Evolutionary conservation across 2,888 invertebrate genomes (phyloP).

Genomic region (Agrotis segetum): DNA sequence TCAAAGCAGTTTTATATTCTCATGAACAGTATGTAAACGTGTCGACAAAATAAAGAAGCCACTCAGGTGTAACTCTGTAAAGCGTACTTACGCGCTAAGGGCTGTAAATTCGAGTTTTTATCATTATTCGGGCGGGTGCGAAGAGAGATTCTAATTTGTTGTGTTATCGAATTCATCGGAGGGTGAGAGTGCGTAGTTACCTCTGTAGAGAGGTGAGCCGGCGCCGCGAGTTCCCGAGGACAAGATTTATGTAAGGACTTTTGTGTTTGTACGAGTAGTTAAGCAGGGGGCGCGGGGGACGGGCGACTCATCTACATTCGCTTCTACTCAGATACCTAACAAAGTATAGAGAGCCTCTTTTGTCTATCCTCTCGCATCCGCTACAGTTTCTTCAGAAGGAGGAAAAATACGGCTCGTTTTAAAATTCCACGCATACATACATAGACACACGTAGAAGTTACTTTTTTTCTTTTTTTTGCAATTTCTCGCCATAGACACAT

Average conservation of each 20-base stretch:
- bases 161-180: slow-evolving; percentile 84
- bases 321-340: slow-evolving; percentile 86
- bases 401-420: slow-evolving; percentile 85
- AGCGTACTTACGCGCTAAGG: slow-evolving; percentile 75
- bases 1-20: slow-evolving; percentile 59
- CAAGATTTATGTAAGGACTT: slow-evolving; percentile 91
- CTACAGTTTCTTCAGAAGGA: slow-evolving; percentile 85
- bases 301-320: slow-evolving; percentile 87
- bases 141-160: slow-evolving; percentile 83
- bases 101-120: slow-evolving; percentile 78
- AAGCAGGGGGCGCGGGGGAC: slow-evolving; percentile 79
- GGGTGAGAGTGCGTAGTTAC: slow-evolving; percentile 80
- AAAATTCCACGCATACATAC: slow-evolving; percentile 83
- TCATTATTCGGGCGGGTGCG: slow-evolving; percentile 74
- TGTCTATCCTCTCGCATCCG: slow-evolving; percentile 87
- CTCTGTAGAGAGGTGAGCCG: slow-evolving; percentile 79
- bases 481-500: slow-evolving; percentile 90
- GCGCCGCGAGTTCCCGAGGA: slow-evolving; percentile 84
- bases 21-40: slow-evolving; percentile 73
- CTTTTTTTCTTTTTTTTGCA: slow-evolving; percentile 82
- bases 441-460: slow-evolving; percentile 77
- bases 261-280: slow-evolving; percentile 90
- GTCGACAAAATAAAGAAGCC: slow-evolving; percentile 78
- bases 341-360: slow-evolving; percentile 84
- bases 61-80: slow-evolving; percentile 78